phyloP scores from a whole-genome alignment of 2,113 vertebrate species.

The Sander lucioperca region DNA sequence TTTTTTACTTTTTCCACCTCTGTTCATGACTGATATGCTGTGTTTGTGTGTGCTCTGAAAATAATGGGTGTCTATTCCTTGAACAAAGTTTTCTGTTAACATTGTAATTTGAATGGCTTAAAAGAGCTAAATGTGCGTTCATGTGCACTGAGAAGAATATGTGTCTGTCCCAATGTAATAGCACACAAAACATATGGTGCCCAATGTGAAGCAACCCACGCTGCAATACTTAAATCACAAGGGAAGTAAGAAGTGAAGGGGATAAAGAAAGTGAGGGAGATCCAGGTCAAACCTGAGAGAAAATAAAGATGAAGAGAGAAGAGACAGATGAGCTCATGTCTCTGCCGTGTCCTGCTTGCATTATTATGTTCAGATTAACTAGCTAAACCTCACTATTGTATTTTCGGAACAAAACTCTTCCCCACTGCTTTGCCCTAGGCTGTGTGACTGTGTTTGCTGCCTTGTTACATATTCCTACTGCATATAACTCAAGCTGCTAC shows the following conservation, averaged over 20 bases:
- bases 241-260: background rate
- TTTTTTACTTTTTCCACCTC: no score
- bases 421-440: conserved; percentile 43
- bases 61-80: background rate
- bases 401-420: conserved; percentile 46
- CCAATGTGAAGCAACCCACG: conserved; percentile 1
- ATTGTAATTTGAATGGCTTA: background rate
- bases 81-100: background rate
- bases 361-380: conserved; percentile 47
- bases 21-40: background rate
- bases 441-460: conserved; percentile 39
- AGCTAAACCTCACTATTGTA: conserved; percentile 50
- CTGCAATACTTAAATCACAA: conserved; percentile 1
- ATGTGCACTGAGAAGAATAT: background rate
- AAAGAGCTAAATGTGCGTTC: conserved; percentile 3
- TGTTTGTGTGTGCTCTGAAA: background rate
- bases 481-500: conserved; percentile 39
- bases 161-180: background rate
- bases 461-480: conserved; percentile 45
- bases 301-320: background rate
- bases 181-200: conserved; percentile 19
- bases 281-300: conserved; percentile 23
- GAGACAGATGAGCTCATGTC: conserved; percentile 32
- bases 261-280: conserved; percentile 15
- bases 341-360: conserved; percentile 26